Evolutionary conservation across 1,140 invertebrate genomes (phyloP), one percentile per base, ranked within the genome.

Genomic region (Eriosoma lanigerum): DNA sequence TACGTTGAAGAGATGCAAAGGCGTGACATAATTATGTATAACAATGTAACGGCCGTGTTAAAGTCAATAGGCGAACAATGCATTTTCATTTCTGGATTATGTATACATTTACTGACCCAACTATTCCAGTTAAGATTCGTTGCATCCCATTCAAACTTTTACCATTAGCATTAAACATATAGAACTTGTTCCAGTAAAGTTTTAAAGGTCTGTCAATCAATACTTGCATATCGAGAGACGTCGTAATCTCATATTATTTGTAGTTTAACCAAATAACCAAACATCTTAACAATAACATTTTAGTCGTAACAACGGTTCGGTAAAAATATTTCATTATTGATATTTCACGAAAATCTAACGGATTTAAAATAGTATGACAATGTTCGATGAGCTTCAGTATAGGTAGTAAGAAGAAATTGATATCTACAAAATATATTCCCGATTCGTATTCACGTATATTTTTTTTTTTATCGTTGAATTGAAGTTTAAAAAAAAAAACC

Each of bases 171-270:
- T 46, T 46, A 24, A 70, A 44, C 21, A 46, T 17, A 12, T 8
- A 21, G 8, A 29, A 72, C 68, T 72, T 29, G 48, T 29, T 72
- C 19, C 21, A 0, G 19, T 52, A 72, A 72, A 52, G 48, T 72
- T 72, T 29, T 48, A 9, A 21, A 72, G n/a, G 46, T 72, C 68
- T 24, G 24, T 72, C 68, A 52, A 72, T 72, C 24, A 72, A 50
- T 21, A 46, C 17, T 3, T 15, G 46, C 17, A 13, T 29, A 17
- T 48, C 8, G 13, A 44, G 10, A 9, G 6, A 70, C 46, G 24
- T 70, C 46, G 19, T 50, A 50, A 44, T 68, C 38, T 46, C 4
- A 21, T 68, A 46, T 44, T n/a, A 24, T n/a, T n/a, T n/a, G n/a
- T n/a, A n/a, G n/a, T n/a, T n/a, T n/a, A n/a, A n/a, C n/a, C n/a